Percentiles rank a stretch among this genome's conserved stretches.
phyloP scores from a whole-genome alignment of 2,113 vertebrate genomes.

The Anarrhichthys ocellatus region DNA sequence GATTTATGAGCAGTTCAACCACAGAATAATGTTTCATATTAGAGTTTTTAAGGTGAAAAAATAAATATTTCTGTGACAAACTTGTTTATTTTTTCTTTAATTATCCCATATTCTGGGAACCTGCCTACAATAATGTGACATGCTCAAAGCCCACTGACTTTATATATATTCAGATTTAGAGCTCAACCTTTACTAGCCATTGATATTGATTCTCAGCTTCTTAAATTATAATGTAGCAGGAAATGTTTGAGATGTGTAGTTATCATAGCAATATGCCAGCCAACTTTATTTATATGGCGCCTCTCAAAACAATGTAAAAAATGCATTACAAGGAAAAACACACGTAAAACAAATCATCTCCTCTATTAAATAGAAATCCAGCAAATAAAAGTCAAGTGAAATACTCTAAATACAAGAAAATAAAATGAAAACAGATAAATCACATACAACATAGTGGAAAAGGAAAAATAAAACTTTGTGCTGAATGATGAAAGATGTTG shows the following conservation, averaged over 20 bases:
- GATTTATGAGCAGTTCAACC: constrained; percentile 13
- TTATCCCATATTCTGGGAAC: background rate
- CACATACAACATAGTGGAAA: background rate
- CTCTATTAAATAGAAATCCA: background rate
- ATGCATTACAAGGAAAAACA: background rate
- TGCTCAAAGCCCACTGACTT: background rate
- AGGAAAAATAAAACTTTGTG: background rate
- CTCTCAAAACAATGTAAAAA: background rate
- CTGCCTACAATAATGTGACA: background rate
- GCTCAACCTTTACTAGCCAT: background rate
- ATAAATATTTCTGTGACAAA: background rate
- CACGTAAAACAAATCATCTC: background rate
- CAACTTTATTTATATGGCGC: background rate
- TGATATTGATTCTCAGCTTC: background rate
- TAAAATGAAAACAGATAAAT: background rate
- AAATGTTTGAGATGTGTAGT: background rate
- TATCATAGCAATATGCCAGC: background rate
- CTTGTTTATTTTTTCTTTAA: background rate
- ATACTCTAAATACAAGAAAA: background rate
- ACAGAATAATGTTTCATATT: background rate
- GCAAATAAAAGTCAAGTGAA: background rate
- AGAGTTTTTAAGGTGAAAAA: background rate
- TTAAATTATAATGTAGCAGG: background rate
- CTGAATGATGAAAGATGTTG: background rate
- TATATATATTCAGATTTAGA: background rate